These are phyloP conservation scores for Cheumatopsyche charites DNA, from an alignment of 1,140 invertebrate species.

Conservation along the genomic window DNA sequence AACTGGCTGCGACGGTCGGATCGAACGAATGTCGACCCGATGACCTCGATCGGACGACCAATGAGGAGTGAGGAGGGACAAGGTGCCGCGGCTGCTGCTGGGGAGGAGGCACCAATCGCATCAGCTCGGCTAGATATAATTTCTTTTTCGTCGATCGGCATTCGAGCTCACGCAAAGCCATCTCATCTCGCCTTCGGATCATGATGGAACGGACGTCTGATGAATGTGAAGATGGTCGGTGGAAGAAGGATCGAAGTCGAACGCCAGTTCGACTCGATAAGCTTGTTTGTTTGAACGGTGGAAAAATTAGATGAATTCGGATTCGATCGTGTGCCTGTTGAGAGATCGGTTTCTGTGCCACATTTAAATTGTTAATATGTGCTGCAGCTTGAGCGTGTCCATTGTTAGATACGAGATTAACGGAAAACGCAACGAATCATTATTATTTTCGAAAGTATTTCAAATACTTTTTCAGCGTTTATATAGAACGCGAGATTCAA, in stretches of 20 bases:
- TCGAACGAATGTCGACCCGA: constrained; percentile 37
- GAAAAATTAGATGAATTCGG: too few relatives aligned
- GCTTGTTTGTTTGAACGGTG: too few relatives aligned
- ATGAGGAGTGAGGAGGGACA: constrained; percentile 34
- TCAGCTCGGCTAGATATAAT: not conserved
- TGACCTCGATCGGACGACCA: constrained; percentile 35
- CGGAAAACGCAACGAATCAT: not conserved
- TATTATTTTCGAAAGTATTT: too few relatives aligned
- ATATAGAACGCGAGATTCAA: too few relatives aligned
- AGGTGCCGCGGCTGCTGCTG: constrained; percentile 14
- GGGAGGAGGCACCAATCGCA: constrained; percentile 26
- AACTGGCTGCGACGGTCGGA: constrained; percentile 22
- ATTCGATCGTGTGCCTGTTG: not conserved
- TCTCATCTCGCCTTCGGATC: not conserved
- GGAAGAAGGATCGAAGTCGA: too few relatives aligned
- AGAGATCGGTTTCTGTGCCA: too few relatives aligned
- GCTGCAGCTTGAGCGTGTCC: not conserved
- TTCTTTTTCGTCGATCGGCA: constrained; percentile 13
- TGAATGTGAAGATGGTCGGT: too few relatives aligned
- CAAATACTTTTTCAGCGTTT: too few relatives aligned
- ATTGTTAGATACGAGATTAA: not conserved
- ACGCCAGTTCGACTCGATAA: too few relatives aligned
- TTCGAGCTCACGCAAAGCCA: not conserved
- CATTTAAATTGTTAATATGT: not conserved
- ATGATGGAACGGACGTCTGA: not conserved